These are phyloP conservation scores for Phaetusa simplex DNA, from an alignment of 2,113 vertebrate species.

Conservation along the genomic window DNA sequence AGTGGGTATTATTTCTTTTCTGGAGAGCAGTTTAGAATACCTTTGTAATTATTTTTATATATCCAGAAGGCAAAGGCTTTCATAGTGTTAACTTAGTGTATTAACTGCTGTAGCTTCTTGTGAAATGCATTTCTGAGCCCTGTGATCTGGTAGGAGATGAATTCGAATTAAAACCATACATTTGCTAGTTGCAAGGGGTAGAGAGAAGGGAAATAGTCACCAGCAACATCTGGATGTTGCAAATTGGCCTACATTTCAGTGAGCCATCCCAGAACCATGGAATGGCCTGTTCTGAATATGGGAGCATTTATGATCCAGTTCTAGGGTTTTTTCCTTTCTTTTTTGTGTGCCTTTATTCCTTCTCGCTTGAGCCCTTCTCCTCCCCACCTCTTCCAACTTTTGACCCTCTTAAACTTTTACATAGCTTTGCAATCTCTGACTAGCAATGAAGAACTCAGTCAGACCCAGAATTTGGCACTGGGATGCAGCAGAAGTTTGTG, in stretches of 20 bases:
- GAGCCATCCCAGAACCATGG: background rate
- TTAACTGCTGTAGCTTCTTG: background rate
- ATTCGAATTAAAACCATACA: background rate
- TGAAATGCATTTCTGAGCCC: background rate
- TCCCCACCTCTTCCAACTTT: background rate
- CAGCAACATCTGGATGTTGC: background rate
- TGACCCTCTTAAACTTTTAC: background rate
- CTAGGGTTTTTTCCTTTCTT: background rate
- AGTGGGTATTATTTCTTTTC: background rate
- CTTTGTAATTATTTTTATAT: background rate
- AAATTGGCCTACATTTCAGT: background rate
- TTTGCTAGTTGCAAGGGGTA: background rate
- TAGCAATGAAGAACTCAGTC: background rate
- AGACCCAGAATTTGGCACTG: background rate
- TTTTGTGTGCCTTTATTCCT: background rate
- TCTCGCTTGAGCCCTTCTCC: background rate
- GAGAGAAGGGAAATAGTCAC: background rate
- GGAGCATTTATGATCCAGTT: background rate
- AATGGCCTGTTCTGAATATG: background rate
- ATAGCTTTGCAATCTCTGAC: background rate
- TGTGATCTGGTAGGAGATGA: background rate
- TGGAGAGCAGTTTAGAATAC: background rate
- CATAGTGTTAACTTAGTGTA: background rate
- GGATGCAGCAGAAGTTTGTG: background rate
- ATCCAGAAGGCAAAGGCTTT: background rate